Evolutionary conservation across 1,140 invertebrate species (phyloP).

Genomic region (Ridgeia piscesae): DNA sequence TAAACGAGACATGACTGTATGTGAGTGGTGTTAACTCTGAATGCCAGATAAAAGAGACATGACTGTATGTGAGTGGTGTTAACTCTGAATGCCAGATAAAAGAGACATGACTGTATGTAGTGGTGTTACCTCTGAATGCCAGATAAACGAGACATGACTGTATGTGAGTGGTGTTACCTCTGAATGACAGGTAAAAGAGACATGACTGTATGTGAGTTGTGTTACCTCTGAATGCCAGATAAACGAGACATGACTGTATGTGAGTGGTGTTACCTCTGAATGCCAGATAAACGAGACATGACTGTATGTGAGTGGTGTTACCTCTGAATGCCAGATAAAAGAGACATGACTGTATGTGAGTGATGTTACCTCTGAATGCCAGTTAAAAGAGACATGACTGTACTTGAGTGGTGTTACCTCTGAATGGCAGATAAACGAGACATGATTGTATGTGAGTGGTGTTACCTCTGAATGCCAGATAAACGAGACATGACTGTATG

Average conservation of each 20-base stretch:
- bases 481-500: constrained; percentile 59
- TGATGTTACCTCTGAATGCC: constrained; percentile 81
- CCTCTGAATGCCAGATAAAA: constrained; percentile 93
- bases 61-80: constrained; percentile 11
- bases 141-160: constrained; percentile 72
- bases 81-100: constrained; percentile 91
- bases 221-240: constrained; percentile 86
- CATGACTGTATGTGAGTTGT: not conserved
- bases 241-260: constrained; percentile 59
- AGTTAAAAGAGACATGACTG: too few relatives aligned
- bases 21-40: constrained; percentile 69
- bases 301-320: constrained; percentile 23
- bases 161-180: constrained; percentile 63
- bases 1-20: constrained; percentile 65
- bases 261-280: constrained; percentile 73
- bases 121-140: constrained; percentile 79
- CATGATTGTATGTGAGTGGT: not conserved
- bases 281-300: constrained; percentile 85
- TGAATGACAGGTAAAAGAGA: too few relatives aligned
- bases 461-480: constrained; percentile 86
- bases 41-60: constrained; percentile 93
- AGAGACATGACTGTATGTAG: not conserved
- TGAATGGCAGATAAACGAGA: too few relatives aligned
- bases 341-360: not conserved
- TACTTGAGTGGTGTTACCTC: constrained; percentile 62